These are phyloP conservation scores for Steinernema khuongi DNA, from an alignment of 1,140 invertebrate species.

Conservation along the genomic window DNA sequence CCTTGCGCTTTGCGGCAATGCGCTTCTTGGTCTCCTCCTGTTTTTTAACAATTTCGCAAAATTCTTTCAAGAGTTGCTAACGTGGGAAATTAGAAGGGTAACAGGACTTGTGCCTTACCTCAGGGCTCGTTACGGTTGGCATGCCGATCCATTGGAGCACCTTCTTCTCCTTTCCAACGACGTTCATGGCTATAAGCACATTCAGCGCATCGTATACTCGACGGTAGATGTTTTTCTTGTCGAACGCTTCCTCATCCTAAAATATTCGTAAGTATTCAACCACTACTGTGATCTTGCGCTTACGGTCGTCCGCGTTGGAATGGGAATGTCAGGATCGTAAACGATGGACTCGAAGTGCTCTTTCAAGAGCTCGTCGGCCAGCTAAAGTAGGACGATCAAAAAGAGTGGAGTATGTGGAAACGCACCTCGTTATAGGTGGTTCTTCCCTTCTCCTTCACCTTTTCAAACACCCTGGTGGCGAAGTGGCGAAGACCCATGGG, in stretches of 20 bases:
- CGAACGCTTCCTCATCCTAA: constrained; percentile 72
- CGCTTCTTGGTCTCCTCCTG: constrained; percentile 77
- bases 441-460: constrained; percentile 81
- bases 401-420: too few relatives aligned
- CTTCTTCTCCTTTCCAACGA: constrained; percentile 99
- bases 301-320: constrained; percentile 10
- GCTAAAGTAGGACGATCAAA: too few relatives aligned
- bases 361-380: constrained; percentile 94
- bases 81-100: constrained; percentile 40
- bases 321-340: too few relatives aligned
- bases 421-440: constrained; percentile 92
- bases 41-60: constrained; percentile 70
- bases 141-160: constrained; percentile 95
- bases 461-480: constrained; percentile 99
- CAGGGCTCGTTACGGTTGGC: constrained; percentile 88
- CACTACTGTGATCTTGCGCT: not conserved
- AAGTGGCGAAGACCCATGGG: constrained; percentile 91
- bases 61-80: too few relatives aligned
- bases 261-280: constrained; percentile 7
- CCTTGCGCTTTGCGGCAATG: constrained; percentile 86
- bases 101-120: constrained; percentile 59
- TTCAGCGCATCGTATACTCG: constrained; percentile 98
- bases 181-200: constrained; percentile 99
- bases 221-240: constrained; percentile 97
- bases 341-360: constrained; percentile 69